These are phyloP conservation scores for Smittia aterrima DNA, from an alignment of 2,888 invertebrate species.

Conservation along the genomic window DNA sequence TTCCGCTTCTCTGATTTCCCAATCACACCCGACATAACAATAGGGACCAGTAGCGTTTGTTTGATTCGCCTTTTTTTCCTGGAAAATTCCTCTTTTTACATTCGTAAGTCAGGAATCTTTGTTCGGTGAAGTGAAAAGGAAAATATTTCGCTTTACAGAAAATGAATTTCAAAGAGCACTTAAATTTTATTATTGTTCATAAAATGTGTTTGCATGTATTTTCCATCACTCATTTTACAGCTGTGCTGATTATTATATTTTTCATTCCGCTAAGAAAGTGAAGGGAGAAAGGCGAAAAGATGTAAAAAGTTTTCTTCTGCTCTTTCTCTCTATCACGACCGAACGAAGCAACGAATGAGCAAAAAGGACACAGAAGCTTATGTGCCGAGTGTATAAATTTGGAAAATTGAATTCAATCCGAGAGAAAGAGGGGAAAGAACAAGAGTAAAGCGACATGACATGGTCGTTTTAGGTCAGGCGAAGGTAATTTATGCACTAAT, in stretches of 20 bases:
- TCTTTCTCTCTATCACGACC: not conserved
- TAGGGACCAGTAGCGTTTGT: too few species aligned
- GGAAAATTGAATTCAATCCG: conserved; percentile 26
- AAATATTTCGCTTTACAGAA: too few species aligned
- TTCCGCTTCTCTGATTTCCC: not conserved
- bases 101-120: too few species aligned
- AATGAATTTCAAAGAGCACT: too few species aligned
- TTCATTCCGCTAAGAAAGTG: not conserved
- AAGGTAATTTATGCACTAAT: conserved; percentile 23
- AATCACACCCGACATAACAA: not conserved
- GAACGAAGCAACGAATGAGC: not conserved
- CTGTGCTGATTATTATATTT: conserved; percentile 27
- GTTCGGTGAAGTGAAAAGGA: too few species aligned
- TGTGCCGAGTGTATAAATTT: conserved; percentile 25
- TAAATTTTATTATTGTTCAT: conserved; percentile 23
- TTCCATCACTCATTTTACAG: conserved; percentile 22
- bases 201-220: conserved; percentile 28
- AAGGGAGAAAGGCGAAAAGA: not conserved
- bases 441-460: conserved; percentile 22
- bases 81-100: too few species aligned
- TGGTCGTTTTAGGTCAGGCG: not conserved
- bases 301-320: not conserved
- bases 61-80: too few species aligned
- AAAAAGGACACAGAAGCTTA: conserved; percentile 30
- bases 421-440: not conserved